Evolutionary conservation across 2,113 vertebrate genomes (phyloP).

Genomic region (Saguinus imperator): DNA sequence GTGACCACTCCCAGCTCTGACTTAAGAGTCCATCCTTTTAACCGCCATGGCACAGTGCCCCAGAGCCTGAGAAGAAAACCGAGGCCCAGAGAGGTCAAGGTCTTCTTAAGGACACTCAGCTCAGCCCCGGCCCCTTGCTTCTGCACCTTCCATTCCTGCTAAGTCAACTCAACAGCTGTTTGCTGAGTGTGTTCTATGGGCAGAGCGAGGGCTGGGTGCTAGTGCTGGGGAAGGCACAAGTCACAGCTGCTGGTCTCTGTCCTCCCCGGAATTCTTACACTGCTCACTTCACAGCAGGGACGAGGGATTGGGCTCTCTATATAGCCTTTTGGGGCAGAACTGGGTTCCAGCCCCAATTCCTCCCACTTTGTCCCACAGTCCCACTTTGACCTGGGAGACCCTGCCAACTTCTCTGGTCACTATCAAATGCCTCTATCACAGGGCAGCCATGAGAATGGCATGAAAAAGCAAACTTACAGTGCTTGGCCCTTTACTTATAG

Average conservation of each 20-base stretch:
- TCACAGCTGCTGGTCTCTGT: no score
- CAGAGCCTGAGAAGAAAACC: neutral
- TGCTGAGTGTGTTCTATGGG: no score
- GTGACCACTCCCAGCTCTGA: neutral
- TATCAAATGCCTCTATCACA: neutral
- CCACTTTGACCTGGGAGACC: neutral
- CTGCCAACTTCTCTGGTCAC: neutral
- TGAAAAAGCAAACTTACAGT: neutral
- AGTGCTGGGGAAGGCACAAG: no score
- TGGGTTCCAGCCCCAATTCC: neutral
- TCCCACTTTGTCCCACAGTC: neutral
- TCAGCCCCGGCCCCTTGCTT: neutral
- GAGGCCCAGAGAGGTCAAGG: neutral
- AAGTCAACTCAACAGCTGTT: neutral
- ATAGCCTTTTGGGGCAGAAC: neutral
- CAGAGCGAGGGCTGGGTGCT: neutral
- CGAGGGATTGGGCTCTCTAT: neutral
- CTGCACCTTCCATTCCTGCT: neutral
- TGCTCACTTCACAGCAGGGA: neutral
- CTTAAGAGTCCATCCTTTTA: no score
- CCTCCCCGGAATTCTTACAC: neutral
- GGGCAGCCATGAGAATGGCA: neutral
- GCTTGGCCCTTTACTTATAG: neutral
- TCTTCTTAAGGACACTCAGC: neutral
- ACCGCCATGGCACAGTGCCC: no score